A percentile compares a stretch with the other conserved stretches of the same genome.
phyloP scores from a whole-genome alignment of 64 coral and sea anemone species.

The Acropora tenuis region DNA sequence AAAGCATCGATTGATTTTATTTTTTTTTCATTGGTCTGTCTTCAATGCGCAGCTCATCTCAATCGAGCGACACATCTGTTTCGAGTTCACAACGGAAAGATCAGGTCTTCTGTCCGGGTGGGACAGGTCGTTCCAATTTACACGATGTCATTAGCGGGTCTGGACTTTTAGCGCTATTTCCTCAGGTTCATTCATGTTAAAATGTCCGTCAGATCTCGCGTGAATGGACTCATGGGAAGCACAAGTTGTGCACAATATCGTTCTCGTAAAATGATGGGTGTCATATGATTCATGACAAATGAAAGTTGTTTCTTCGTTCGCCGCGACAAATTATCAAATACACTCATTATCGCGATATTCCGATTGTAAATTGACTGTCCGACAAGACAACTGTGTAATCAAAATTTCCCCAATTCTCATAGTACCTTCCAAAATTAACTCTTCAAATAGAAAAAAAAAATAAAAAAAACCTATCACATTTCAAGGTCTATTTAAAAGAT shows the following conservation, averaged over 20 bases:
- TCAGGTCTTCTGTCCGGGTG: neutral
- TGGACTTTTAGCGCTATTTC: neutral
- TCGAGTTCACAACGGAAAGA: neutral
- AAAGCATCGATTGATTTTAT: neutral
- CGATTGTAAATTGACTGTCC: neutral
- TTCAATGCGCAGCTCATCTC: neutral
- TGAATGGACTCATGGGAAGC: neutral
- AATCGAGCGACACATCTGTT: neutral
- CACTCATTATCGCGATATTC: neutral
- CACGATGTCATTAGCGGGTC: neutral
- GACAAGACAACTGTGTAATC: neutral
- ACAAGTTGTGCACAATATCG: neutral
- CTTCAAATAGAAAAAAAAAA: neutral
- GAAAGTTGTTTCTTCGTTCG: neutral
- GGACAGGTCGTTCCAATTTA: conserved; percentile 5
- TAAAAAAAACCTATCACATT: too few relatives aligned
- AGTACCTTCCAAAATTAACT: conserved; percentile 11
- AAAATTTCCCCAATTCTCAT: neutral
- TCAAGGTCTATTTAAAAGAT: too few relatives aligned
- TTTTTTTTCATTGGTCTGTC: neutral
- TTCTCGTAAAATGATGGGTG: neutral
- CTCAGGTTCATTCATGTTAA: conserved; percentile 6
- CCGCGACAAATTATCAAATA: neutral
- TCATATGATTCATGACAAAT: neutral
- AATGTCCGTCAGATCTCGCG: conserved; percentile 7